These are phyloP conservation scores for Notarius quadriscutis DNA, from an alignment of 2,113 vertebrate genomes.

Conservation along the genomic window DNA sequence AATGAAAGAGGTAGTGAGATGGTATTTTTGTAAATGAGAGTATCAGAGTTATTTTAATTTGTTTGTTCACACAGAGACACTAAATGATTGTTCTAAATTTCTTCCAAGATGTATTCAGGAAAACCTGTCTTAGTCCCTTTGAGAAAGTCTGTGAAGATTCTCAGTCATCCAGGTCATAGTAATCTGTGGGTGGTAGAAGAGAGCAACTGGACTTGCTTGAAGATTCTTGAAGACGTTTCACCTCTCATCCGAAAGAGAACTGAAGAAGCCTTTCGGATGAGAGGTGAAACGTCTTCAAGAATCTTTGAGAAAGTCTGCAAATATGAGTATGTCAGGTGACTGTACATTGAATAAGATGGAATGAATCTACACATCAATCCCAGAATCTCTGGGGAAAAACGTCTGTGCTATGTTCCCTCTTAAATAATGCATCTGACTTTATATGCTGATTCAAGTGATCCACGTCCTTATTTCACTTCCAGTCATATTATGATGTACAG, in stretches of 20 bases:
- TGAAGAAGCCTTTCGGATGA: too few relatives aligned
- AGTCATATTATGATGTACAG: conserved; percentile 37
- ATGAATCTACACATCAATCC: not conserved
- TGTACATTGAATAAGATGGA: not conserved
- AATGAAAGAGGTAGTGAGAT: not conserved
- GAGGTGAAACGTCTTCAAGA: too few relatives aligned
- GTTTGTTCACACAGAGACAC: not conserved
- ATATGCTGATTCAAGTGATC: conserved; percentile 33
- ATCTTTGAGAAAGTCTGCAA: not conserved
- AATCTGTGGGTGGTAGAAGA: too few relatives aligned
- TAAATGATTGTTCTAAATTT: not conserved
- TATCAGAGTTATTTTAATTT: not conserved
- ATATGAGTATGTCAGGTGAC: not conserved
- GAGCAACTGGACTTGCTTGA: too few relatives aligned
- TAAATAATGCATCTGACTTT: conserved; percentile 33
- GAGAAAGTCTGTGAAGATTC: not conserved
- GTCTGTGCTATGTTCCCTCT: conserved; percentile 27
- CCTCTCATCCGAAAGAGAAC: too few relatives aligned
- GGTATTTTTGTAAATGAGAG: not conserved
- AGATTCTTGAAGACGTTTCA: too few relatives aligned
- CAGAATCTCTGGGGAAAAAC: not conserved
- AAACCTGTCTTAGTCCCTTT: not conserved
- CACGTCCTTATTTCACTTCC: conserved; percentile 17
- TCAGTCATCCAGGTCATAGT: too few relatives aligned
- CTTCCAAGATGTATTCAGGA: not conserved